Percentiles rank a stretch among this genome's conserved stretches.
Evolutionary conservation across 2,113 vertebrate species (phyloP).

Genomic region (Chroicocephalus ridibundus): DNA sequence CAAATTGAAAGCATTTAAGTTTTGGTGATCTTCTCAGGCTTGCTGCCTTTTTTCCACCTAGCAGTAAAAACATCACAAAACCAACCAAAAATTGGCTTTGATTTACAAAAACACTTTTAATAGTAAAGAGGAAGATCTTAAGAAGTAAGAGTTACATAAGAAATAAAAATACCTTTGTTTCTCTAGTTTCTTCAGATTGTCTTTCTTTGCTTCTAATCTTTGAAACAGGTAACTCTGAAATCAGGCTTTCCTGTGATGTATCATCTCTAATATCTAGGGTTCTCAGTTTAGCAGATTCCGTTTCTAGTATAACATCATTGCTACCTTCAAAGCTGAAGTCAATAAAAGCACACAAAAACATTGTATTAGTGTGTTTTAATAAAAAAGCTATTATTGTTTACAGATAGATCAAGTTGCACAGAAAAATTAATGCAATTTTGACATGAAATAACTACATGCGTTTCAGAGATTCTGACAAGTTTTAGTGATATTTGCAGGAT

Average conservation of each 20-base stretch:
- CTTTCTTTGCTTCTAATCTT: not conserved
- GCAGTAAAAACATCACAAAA: not conserved
- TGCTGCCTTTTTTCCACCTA: not conserved
- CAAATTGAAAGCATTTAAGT: not conserved
- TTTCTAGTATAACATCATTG: not conserved
- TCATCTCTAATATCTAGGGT: not conserved
- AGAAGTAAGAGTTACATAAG: not conserved
- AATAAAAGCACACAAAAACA: not conserved
- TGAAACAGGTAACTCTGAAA: not conserved
- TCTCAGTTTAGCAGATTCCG: not conserved
- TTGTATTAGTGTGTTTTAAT: not conserved
- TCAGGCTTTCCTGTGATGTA: not conserved
- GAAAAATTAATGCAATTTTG: not conserved
- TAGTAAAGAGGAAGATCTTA: not conserved
- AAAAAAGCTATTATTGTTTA: not conserved
- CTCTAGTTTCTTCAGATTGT: not conserved
- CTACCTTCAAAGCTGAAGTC: constrained; percentile 42
- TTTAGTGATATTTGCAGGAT: not conserved
- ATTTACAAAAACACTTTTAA: not conserved
- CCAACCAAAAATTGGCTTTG: not conserved
- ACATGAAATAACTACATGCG: not conserved
- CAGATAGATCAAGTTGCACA: not conserved
- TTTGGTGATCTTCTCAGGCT: not conserved
- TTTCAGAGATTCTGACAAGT: not conserved
- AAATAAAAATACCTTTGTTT: constrained; percentile 4